Evolutionary conservation across 53 echinoderm and acorn worm genomes (phyloP).

Genomic region (Pentamera pediparva): DNA sequence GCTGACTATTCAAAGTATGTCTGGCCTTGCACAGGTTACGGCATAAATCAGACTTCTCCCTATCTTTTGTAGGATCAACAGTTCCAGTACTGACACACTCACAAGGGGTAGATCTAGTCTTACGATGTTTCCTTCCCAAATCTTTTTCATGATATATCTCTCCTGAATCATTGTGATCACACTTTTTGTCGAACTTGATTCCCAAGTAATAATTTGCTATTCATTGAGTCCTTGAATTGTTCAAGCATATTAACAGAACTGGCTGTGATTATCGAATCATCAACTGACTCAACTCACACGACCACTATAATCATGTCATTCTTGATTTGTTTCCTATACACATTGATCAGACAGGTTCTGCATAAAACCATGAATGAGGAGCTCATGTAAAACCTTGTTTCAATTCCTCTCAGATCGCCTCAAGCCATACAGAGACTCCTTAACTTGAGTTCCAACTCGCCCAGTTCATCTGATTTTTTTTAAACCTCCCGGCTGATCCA

Average conservation of each 20-base stretch:
- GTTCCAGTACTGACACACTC: constrained; percentile 18
- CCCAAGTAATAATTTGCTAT: constrained; percentile 37
- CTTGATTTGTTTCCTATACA: constrained; percentile 23
- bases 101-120: constrained; percentile 33
- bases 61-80: constrained; percentile 29
- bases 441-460: constrained; percentile 31
- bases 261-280: constrained; percentile 43
- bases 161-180: constrained; percentile 35
- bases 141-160: constrained; percentile 27
- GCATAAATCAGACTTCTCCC: constrained; percentile 47
- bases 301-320: constrained; percentile 28
- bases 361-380: constrained; percentile 8
- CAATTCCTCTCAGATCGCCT: constrained; percentile 41
- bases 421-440: constrained; percentile 42
- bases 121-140: constrained; percentile 35
- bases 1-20: constrained; percentile 30
- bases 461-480: constrained; percentile 10
- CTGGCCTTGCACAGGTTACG: constrained; percentile 28
- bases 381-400: constrained; percentile 32
- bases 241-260: constrained; percentile 12
- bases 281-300: constrained; percentile 54
- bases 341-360: constrained; percentile 29
- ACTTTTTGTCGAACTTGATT: constrained; percentile 33
- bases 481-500: constrained; percentile 42
- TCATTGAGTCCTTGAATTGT: constrained; percentile 26